Evolutionary conservation across 2,888 invertebrate species (phyloP), one percentile per base, ranked within the genome.

Genomic region (Plebejus melissa): DNA sequence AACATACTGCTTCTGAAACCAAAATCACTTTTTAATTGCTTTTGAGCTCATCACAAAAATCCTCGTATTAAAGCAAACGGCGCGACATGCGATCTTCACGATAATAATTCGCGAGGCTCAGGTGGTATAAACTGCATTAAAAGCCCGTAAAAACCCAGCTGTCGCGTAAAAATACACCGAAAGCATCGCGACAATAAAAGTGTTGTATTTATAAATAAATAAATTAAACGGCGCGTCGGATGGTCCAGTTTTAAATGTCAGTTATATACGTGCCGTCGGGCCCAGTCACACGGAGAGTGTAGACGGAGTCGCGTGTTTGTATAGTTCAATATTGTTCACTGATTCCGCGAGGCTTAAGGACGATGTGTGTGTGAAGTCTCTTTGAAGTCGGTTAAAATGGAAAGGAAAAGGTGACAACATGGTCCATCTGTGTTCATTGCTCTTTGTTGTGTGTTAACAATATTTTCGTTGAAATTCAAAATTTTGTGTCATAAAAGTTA

Each of bases 241-340:
- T 87, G 91, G 87, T 91, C 92, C 91, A 90, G 91, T 93, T 93
- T 93, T 91, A 92, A 93, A 93, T 93, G 92, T 93, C 93, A 93
- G 90, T 89, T 89, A 90, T 91, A 90, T 91, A 91, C 88, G 80
- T 83, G 83, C 88, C 90, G 92, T 83, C 82, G 79, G 79, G 82
- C 84, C 82, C 82, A 82, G 80, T 80, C 80, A 82, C 81, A 77
- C 81, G 82, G 83, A 82, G 83, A 84, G 82, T 77, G 79, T 79
- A 75, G 78, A 54, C 74, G 76, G 76, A 74, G 75, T 74, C 77
- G 77, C 77, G 79, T 80, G 79, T 79, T 77, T 74, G 11, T 57
- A 28, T 58, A 22, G 36, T 60, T 69, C 28, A 50, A n/a, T 28
- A 46, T 46, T 46, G 46, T 46, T 46, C 46, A 11, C 46, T 46